phyloP scores from a whole-genome alignment of 1,140 invertebrate species.

The Matsumurasca onukii region DNA sequence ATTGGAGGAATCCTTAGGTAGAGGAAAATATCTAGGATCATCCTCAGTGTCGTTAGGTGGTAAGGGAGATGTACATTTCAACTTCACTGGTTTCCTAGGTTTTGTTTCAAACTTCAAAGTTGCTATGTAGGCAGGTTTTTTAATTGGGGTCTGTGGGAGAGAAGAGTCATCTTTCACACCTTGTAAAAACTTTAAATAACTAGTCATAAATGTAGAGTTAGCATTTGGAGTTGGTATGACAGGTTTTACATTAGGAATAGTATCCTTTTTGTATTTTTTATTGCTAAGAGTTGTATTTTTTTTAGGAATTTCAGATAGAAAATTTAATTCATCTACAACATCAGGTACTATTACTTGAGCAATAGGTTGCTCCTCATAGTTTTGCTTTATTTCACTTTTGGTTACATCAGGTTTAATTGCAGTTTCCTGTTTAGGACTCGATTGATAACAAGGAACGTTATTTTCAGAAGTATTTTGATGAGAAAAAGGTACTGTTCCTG shows the following conservation, averaged over 20 bases:
- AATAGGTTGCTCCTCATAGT: slow-evolving; percentile 63
- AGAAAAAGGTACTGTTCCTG: slow-evolving; percentile 60
- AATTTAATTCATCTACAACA: slow-evolving; percentile 81
- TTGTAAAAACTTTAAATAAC: slow-evolving; percentile 80
- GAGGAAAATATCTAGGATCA: slow-evolving; percentile 70
- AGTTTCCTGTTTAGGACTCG: slow-evolving; percentile 49
- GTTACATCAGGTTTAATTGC: slow-evolving; percentile 32
- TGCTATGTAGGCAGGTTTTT: slow-evolving; percentile 43
- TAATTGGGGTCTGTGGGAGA: slow-evolving; percentile 38
- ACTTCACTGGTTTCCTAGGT: slow-evolving; percentile 32
- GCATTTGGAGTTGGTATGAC: slow-evolving; percentile 27
- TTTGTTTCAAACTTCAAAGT: slow-evolving; percentile 35
- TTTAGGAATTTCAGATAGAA: slow-evolving; percentile 57
- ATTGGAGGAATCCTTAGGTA: slow-evolving; percentile 68
- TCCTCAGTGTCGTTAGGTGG: slow-evolving; percentile 52
- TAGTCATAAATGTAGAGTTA: slow-evolving; percentile 73
- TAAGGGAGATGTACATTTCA: slow-evolving; percentile 33
- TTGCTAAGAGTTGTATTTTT: slow-evolving; percentile 1
- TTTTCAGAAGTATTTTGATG: slow-evolving; percentile 58
- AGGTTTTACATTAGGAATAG: slow-evolving; percentile 13
- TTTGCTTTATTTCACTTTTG: slow-evolving; percentile 41
- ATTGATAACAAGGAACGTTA: slow-evolving; percentile 64
- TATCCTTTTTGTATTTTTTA: too few relatives aligned
- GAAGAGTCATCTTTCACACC: slow-evolving; percentile 76
- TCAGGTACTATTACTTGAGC: slow-evolving; percentile 77